Evolutionary conservation across 2,888 invertebrate species (phyloP).

Genomic region (Argynnis bischoffii): DNA sequence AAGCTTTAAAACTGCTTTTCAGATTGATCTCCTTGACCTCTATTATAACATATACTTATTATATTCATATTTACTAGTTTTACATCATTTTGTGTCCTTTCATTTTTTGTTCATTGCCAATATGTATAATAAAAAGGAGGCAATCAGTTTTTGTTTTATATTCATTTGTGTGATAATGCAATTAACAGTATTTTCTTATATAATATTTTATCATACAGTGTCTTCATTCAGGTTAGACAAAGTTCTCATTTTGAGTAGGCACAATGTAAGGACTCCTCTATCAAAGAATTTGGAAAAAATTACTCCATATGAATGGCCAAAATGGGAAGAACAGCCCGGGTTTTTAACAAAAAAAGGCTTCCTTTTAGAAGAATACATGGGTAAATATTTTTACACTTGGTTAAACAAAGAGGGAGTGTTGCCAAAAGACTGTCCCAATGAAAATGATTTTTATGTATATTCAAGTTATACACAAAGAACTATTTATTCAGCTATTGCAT

Average conservation of each 20-base stretch:
- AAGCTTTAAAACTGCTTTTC: too few relatives aligned
- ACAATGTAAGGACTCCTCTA: slow-evolving; percentile 65
- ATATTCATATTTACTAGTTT: slow-evolving; percentile 16
- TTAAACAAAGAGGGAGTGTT: slow-evolving; percentile 49
- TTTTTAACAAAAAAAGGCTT: slow-evolving; percentile 62
- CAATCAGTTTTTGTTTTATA: slow-evolving; percentile 27
- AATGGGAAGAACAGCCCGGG: slow-evolving; percentile 60
- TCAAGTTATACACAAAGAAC: slow-evolving; percentile 67
- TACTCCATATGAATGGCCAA: slow-evolving; percentile 61
- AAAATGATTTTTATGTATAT: slow-evolving; percentile 62
- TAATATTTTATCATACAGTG: slow-evolving; percentile 26
- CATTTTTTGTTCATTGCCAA: slow-evolving; percentile 13
- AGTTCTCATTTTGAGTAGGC: slow-evolving; percentile 64
- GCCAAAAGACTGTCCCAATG: slow-evolving; percentile 52
- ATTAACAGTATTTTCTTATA: slow-evolving; percentile 26
- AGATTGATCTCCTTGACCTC: slow-evolving; percentile 25
- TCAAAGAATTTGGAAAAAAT: slow-evolving; percentile 53
- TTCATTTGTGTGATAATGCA: slow-evolving; percentile 30
- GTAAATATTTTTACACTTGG: slow-evolving; percentile 50
- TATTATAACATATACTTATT: background rate
- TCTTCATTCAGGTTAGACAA: slow-evolving; percentile 47
- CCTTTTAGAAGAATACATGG: slow-evolving; percentile 64
- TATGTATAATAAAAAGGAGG: slow-evolving; percentile 29
- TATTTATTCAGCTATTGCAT: slow-evolving; percentile 61
- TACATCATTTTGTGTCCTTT: slow-evolving; percentile 12